Evolutionary conservation across 2,113 vertebrate species (phyloP).

Genomic region (Nannobrachium achirus): DNA sequence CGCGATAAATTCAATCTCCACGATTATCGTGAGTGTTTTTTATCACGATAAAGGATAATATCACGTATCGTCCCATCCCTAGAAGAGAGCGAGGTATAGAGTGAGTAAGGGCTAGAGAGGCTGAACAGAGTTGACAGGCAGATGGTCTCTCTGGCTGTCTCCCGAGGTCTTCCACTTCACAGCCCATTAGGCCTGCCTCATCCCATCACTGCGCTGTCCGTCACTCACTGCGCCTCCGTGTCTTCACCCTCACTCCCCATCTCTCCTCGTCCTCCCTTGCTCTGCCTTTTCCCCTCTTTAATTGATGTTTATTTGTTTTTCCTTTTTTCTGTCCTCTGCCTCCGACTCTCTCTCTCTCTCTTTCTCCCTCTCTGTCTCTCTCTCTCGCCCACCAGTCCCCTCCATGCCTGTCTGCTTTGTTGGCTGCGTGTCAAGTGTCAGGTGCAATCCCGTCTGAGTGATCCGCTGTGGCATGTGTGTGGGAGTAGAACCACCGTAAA

Average conservation of each 20-base stretch:
- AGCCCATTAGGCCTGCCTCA: conserved; percentile 86
- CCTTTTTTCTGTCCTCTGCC: conserved; percentile 18
- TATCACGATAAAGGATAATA: no score
- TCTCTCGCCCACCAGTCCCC: conserved; percentile 21
- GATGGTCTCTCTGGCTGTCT: conserved; percentile 65
- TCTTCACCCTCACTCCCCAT: neutral
- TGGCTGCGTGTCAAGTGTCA: conserved; percentile 68
- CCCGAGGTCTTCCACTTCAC: conserved; percentile 80
- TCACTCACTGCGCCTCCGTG: conserved; percentile 61
- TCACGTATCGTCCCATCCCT: no score
- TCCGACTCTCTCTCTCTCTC: neutral
- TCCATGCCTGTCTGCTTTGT: conserved; percentile 62
- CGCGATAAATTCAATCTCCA: no score
- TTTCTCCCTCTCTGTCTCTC: conserved; percentile 28
- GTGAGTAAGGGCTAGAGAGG: neutral
- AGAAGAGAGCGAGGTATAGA: no score
- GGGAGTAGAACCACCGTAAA: conserved; percentile 70
- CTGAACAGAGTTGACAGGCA: conserved; percentile 55
- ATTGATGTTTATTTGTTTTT: conserved; percentile 22
- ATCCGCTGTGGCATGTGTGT: conserved; percentile 64
- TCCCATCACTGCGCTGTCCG: conserved; percentile 73
- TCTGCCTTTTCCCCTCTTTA: conserved; percentile 2
- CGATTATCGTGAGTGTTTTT: no score
- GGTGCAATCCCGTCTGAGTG: conserved; percentile 69
- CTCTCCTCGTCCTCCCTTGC: conserved; percentile 29